Conservation (phyloP, 2,113 vertebrate species). For the Percina caprodes region DNA sequence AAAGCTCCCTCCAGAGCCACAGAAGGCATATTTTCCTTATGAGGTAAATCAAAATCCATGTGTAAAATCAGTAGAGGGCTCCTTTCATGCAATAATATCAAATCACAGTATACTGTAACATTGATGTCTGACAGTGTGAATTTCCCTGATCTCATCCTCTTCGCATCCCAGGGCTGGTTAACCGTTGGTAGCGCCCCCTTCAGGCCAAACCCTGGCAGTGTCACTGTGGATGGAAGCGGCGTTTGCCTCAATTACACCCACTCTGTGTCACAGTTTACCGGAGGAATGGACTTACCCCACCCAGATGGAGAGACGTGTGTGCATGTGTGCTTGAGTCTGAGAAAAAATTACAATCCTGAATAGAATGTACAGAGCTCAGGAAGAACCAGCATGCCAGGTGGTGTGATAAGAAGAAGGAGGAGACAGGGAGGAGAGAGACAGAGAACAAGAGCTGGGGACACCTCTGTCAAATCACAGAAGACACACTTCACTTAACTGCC, state of each 20-base stretch:
- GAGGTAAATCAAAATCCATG: background rate
- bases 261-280: slow-evolving; percentile 77
- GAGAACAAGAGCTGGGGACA: slow-evolving; percentile 56
- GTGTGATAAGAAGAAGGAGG: slow-evolving; percentile 44
- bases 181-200: slow-evolving; percentile 65
- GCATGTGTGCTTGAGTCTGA: slow-evolving; percentile 60
- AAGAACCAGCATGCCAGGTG: slow-evolving; percentile 74
- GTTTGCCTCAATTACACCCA: slow-evolving; percentile 65
- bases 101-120: background rate
- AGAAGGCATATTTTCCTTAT: background rate
- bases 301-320: slow-evolving; percentile 58
- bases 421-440: background rate
- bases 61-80: background rate
- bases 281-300: slow-evolving; percentile 71
- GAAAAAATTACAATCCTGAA: slow-evolving; percentile 67
- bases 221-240: slow-evolving; percentile 70
- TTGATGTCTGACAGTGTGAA: background rate
- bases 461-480: slow-evolving; percentile 63
- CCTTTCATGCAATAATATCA: background rate
- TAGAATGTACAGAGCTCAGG: slow-evolving; percentile 79
- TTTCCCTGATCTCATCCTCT: slow-evolving; percentile 10
- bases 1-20: background rate
- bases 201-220: slow-evolving; percentile 63
- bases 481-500: slow-evolving; percentile 76
- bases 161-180: slow-evolving; percentile 79